Percentiles rank a stretch among this genome's conserved stretches.
phyloP scores from a whole-genome alignment of 2,113 vertebrate species.

The Lampris incognitus region DNA sequence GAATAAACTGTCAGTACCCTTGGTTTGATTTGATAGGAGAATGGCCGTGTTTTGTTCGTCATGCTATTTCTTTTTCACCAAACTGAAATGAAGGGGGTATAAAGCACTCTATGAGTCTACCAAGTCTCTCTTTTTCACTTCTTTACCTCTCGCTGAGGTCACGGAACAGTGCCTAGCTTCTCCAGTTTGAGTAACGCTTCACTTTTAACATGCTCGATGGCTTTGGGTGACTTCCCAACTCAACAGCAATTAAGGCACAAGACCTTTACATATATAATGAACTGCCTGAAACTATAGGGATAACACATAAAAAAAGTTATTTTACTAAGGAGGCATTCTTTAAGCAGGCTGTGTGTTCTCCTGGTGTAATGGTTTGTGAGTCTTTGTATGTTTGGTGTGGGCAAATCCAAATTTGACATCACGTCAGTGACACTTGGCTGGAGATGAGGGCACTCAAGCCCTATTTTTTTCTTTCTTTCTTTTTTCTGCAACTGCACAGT shows the following conservation, averaged over 20 bases:
- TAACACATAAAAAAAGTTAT: no score
- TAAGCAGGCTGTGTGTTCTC: neutral
- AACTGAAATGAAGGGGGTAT: neutral
- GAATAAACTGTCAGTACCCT: neutral
- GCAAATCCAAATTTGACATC: slow-evolving; percentile 11
- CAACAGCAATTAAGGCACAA: no score
- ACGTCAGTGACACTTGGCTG: slow-evolving; percentile 22
- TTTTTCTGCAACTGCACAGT: slow-evolving; percentile 27
- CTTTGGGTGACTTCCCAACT: no score
- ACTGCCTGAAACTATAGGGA: no score
- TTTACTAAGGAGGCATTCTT: no score
- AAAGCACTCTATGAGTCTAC: neutral
- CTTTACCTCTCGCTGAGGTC: neutral
- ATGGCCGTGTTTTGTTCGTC: no score
- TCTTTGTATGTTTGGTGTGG: slow-evolving; percentile 15
- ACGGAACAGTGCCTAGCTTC: neutral
- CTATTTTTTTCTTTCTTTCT: neutral
- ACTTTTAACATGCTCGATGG: neutral
- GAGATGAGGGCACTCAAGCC: slow-evolving; percentile 14
- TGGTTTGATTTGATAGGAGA: neutral
- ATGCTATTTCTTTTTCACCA: no score
- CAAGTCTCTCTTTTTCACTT: neutral
- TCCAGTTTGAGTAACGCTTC: neutral
- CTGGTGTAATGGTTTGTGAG: neutral
- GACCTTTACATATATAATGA: neutral